Percentiles rank a stretch among this genome's conserved stretches.
Conservation (phyloP, 2,888 invertebrate genomes). For the Agriopis marginaria region DNA sequence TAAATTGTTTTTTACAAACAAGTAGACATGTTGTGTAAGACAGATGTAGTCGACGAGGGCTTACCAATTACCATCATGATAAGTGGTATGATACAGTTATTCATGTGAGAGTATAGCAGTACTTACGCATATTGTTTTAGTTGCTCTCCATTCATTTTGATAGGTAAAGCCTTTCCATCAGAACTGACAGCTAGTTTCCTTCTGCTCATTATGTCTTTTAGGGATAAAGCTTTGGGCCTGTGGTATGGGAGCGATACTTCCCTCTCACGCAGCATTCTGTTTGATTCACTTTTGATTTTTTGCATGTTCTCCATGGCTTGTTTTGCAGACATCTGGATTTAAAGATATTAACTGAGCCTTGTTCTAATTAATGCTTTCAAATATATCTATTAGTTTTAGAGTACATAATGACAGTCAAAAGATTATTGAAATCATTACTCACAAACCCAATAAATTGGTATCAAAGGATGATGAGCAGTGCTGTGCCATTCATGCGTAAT, state of each 20-base stretch:
- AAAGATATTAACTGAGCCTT: not conserved
- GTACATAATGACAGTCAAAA: no score
- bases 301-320: constrained; percentile 90
- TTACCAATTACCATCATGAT: no score
- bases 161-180: constrained; percentile 77
- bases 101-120: not conserved
- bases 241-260: constrained; percentile 94
- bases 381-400: not conserved
- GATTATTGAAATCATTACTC: no score
- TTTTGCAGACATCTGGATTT: constrained; percentile 87
- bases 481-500: no score
- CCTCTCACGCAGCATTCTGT: constrained; percentile 92
- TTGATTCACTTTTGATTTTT: constrained; percentile 93
- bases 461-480: no score
- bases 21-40: no score
- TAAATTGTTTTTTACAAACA: not conserved
- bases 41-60: no score
- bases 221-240: constrained; percentile 91
- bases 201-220: constrained; percentile 91
- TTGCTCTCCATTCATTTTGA: constrained; percentile 90
- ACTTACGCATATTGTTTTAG: constrained; percentile 89
- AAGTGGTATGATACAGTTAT: no score
- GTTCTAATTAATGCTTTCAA: not conserved
- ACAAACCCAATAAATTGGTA: no score
- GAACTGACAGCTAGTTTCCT: constrained; percentile 68